Evolutionary conservation across 2,888 invertebrate species (phyloP), one percentile per base, ranked within the genome.

Genomic region (Acanthoscelides obtectus): DNA sequence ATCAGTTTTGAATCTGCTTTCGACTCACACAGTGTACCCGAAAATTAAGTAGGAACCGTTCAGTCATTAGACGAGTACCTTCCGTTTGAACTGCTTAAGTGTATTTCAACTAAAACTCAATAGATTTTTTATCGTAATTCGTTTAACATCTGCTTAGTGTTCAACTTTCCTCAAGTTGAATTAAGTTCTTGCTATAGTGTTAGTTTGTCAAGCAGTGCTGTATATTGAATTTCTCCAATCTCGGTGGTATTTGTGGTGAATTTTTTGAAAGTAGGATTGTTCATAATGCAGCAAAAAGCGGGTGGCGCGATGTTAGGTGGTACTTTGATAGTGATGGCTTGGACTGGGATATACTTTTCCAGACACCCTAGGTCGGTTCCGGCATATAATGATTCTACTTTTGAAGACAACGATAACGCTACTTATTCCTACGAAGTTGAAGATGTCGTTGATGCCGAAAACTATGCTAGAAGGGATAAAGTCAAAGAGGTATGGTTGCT

Each of bases 321-420:
- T 63, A 77, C 87, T 71, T 85, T 88, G 69, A 83, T 88, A 20
- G 85, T 88, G 74, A 86, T 88, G 82, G 87, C 87, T 70, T 86
- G 87, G 79, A 87, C 87, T 72, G 88, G 88, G 76, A 86, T 88
- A 67, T 88, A 88, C 63, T 80, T 88, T 64, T 85, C 87, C 63
- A 85, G 80, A 68, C 80, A 83, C 68, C 68, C 72, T 6, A 72
- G 73, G 22, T 45, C 66, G 22, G 25, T 68, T 22, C 21, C 20
- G 8, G 20, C 8, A 6, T 3, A 20, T 64, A 12, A 2, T 64
- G 20, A 20, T 20, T 5, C 2, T 64, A 64, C 20, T 3, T 2
- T 20, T 12, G 12, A 66, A 1, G 66, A 45, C 1, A 45, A 45
- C 17, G 45, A 45, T 45, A 45, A 45, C n/a, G 20, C 67, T 8